Percentiles rank a stretch among this genome's conserved stretches.
Conservation (phyloP, 2,797 vertebrate species). For the Onychomys torridus region DNA sequence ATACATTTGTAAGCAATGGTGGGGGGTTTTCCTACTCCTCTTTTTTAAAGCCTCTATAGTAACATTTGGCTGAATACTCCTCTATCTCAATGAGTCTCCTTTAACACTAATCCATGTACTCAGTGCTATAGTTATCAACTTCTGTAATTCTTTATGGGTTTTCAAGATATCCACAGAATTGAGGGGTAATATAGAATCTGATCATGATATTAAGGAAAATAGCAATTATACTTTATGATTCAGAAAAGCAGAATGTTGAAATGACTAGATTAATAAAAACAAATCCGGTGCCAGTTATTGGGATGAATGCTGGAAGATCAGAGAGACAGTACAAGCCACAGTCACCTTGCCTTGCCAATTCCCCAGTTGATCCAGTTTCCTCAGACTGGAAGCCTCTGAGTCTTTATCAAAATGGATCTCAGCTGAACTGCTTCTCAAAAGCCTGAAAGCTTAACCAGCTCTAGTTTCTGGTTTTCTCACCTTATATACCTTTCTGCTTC, state of each 20-base stretch:
- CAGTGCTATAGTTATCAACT: slow-evolving; percentile 46
- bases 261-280: neutral
- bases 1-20: slow-evolving; percentile 67
- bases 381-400: too few species aligned
- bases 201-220: slow-evolving; percentile 65
- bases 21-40: slow-evolving; percentile 66
- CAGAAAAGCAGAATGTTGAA: neutral
- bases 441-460: too few species aligned
- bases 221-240: neutral
- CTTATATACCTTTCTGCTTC: too few species aligned
- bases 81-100: slow-evolving; percentile 77
- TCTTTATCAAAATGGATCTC: too few species aligned
- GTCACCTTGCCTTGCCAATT: too few species aligned
- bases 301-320: too few species aligned
- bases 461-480: too few species aligned
- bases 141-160: slow-evolving; percentile 71
- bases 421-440: too few species aligned
- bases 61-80: slow-evolving; percentile 68
- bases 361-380: too few species aligned
- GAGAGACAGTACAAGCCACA: too few species aligned
- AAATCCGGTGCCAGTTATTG: too few species aligned
- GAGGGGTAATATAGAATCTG: slow-evolving; percentile 63
- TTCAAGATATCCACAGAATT: slow-evolving; percentile 48
- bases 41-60: slow-evolving; percentile 47
- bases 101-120: slow-evolving; percentile 75